phyloP scores from a whole-genome alignment of 2,888 invertebrate species.

The Oscheius sp. region DNA sequence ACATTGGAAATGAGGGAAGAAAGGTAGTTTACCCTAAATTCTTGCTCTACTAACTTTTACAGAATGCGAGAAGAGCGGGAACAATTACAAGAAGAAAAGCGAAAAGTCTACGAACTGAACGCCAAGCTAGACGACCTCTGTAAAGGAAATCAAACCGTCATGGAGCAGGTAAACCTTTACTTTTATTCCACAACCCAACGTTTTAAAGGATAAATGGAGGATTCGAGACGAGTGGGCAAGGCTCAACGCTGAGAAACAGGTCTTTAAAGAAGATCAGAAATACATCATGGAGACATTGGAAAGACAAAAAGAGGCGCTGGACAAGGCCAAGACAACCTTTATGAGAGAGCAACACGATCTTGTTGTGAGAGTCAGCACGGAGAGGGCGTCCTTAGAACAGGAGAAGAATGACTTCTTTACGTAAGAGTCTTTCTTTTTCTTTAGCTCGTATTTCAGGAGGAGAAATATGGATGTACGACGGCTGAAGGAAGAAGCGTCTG shows the following conservation, averaged over 20 bases:
- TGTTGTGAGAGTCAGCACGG: constrained; percentile 64
- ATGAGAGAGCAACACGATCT: constrained; percentile 67
- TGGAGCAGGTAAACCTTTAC: constrained; percentile 38
- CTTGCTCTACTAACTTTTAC: constrained; percentile 11
- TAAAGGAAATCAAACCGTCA: constrained; percentile 54
- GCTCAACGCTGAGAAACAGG: constrained; percentile 48
- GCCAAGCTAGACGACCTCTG: constrained; percentile 48
- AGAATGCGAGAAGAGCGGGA: constrained; percentile 45
- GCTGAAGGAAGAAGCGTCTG: constrained; percentile 62
- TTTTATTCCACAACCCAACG: background rate
- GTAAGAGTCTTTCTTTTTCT: constrained; percentile 33
- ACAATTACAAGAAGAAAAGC: constrained; percentile 52
- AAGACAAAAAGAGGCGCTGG: constrained; percentile 37
- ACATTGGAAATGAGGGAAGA: constrained; percentile 46
- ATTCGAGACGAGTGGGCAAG: constrained; percentile 54
- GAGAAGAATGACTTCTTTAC: constrained; percentile 50
- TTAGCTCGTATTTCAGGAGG: constrained; percentile 35
- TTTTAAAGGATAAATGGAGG: constrained; percentile 57
- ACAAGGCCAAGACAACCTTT: constrained; percentile 53
- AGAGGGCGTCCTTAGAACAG: constrained; percentile 59
- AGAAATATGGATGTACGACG: constrained; percentile 49
- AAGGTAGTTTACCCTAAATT: constrained; percentile 31
- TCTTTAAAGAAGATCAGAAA: constrained; percentile 59
- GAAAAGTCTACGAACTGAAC: constrained; percentile 61
- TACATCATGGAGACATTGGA: constrained; percentile 47